phyloP scores from a whole-genome alignment of 2,888 invertebrate genomes.

The Eurytoma adleriae region DNA sequence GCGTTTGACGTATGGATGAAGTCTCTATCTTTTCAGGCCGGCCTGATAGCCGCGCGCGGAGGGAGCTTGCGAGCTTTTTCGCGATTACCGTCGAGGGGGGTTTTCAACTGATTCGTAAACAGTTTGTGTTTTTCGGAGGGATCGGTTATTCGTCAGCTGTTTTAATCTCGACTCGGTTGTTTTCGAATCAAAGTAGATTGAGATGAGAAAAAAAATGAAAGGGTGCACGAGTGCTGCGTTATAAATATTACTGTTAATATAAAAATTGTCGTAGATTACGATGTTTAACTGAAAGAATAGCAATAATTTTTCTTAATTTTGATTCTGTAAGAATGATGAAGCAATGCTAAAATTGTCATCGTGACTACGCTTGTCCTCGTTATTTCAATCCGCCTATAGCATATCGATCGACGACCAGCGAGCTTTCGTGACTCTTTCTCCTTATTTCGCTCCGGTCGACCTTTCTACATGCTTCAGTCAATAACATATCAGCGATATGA shows the following conservation, averaged over 20 bases:
- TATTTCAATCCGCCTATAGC: constrained; percentile 44
- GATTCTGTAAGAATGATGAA: constrained; percentile 2
- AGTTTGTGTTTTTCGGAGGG: too few relatives aligned
- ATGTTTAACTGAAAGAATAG: too few relatives aligned
- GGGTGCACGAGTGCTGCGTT: too few relatives aligned
- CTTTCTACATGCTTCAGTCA: constrained; percentile 41
- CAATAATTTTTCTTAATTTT: too few relatives aligned
- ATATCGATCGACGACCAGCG: constrained; percentile 28
- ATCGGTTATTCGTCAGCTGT: too few relatives aligned
- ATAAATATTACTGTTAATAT: too few relatives aligned
- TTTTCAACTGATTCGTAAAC: too few relatives aligned
- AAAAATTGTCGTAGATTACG: too few relatives aligned
- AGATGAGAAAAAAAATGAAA: background rate
- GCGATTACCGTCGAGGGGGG: background rate
- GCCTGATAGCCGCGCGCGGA: too few relatives aligned
- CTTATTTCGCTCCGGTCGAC: constrained; percentile 25
- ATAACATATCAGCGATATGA: constrained; percentile 33
- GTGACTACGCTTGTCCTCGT: constrained; percentile 35
- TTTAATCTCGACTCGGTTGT: too few relatives aligned
- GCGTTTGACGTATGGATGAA: background rate
- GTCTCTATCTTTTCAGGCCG: background rate
- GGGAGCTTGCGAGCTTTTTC: constrained; percentile 7
- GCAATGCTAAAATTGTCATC: constrained; percentile 20
- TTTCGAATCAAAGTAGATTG: background rate
- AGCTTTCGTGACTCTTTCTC: constrained; percentile 45